These are phyloP conservation scores for Eupeodes corollae DNA, from an alignment of 1,140 invertebrate genomes.

Conservation along the genomic window DNA sequence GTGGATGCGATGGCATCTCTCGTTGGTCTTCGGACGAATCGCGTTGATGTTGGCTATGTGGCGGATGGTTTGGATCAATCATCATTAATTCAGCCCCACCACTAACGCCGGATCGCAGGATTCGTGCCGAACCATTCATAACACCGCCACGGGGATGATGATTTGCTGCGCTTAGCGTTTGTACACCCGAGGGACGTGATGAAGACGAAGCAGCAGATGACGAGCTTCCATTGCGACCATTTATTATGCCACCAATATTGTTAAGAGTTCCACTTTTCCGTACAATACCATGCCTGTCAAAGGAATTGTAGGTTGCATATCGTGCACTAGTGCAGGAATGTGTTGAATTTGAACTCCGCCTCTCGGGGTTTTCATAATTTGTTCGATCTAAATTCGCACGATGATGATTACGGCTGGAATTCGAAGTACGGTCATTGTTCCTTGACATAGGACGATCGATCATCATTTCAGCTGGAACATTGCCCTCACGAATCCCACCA, in stretches of 20 bases:
- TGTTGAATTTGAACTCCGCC: constrained; percentile 29
- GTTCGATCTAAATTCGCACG: constrained; percentile 15
- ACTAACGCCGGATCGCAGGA: neutral
- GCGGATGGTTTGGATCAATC: too few species aligned
- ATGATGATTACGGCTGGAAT: constrained; percentile 11
- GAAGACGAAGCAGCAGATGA: constrained; percentile 8
- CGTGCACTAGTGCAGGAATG: constrained; percentile 22
- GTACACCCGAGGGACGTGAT: constrained; percentile 8
- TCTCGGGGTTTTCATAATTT: constrained; percentile 22
- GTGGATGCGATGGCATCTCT: neutral
- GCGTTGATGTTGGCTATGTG: neutral
- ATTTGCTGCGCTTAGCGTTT: constrained; percentile 13
- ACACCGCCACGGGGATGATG: constrained; percentile 1
- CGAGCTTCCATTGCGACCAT: constrained; percentile 9
- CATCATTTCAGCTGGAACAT: constrained; percentile 1
- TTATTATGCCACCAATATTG: constrained; percentile 14
- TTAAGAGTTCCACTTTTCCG: constrained; percentile 32
- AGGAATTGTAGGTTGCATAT: constrained; percentile 28
- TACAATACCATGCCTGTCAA: constrained; percentile 23
- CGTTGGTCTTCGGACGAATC: neutral
- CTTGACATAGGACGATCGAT: constrained; percentile 16
- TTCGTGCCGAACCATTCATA: neutral
- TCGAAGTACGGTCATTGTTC: constrained; percentile 6
- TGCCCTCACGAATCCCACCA: constrained; percentile 5
- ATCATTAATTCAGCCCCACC: neutral